Evolutionary conservation across 2,888 invertebrate species (phyloP).

Genomic region (Mayetiola destructor): DNA sequence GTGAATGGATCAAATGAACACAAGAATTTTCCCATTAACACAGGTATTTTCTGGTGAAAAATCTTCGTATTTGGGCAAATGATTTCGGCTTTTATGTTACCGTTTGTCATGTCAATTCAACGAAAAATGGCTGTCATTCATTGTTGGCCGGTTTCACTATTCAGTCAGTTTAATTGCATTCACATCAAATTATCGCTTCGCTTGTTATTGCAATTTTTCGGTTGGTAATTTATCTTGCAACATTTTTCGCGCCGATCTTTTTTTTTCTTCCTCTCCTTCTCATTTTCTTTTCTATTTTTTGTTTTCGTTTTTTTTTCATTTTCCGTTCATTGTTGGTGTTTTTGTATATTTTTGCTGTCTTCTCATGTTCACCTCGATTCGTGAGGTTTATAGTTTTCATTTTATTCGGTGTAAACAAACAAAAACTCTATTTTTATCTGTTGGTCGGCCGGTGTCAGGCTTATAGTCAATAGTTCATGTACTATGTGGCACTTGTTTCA

Average conservation of each 20-base stretch:
- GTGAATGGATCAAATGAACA: too few relatives aligned
- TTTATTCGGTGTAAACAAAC: too few relatives aligned
- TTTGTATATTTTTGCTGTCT: too few relatives aligned
- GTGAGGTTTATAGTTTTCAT: too few relatives aligned
- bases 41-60: neutral
- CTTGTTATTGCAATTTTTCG: neutral
- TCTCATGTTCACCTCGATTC: too few relatives aligned
- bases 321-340: too few relatives aligned
- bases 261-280: neutral
- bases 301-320: too few relatives aligned
- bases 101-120: neutral
- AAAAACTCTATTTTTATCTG: too few relatives aligned
- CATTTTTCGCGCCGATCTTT: neutral
- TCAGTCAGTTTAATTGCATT: conserved; percentile 17
- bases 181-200: neutral
- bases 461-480: too few relatives aligned
- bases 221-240: neutral
- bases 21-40: conserved; percentile 4
- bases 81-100: neutral
- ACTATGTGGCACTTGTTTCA: too few relatives aligned
- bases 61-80: neutral
- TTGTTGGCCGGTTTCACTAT: conserved; percentile 15
- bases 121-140: conserved; percentile 6
- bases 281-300: too few relatives aligned
- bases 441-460: too few relatives aligned